Conservation (phyloP, 2,797 vertebrate species). For the Lithobates pipiens region DNA sequence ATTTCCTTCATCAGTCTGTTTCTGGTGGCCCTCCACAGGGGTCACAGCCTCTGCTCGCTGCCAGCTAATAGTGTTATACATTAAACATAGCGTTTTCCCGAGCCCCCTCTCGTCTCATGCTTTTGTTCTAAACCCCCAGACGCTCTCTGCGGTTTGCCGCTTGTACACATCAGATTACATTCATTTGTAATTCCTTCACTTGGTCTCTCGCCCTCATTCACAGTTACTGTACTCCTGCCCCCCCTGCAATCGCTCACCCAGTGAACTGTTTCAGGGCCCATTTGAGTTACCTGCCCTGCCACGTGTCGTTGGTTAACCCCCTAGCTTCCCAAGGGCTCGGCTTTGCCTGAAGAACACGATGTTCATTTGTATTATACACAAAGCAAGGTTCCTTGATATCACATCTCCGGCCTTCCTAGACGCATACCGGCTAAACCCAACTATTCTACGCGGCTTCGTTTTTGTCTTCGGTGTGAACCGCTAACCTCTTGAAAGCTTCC, state of each 20-base stretch:
- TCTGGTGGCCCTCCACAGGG: slow-evolving; percentile 76
- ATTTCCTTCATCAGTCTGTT: slow-evolving; percentile 78
- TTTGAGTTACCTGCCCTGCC: slow-evolving; percentile 33
- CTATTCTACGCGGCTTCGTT: not conserved
- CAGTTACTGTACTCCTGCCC: slow-evolving; percentile 28
- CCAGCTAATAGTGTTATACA: slow-evolving; percentile 89
- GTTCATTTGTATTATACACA: not conserved
- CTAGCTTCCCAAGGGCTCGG: not conserved
- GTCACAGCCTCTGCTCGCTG: slow-evolving; percentile 84
- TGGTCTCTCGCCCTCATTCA: slow-evolving; percentile 59
- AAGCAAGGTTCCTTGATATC: slow-evolving; percentile 8
- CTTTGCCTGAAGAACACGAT: not conserved
- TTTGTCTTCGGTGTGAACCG: slow-evolving; percentile 57
- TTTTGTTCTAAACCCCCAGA: slow-evolving; percentile 79
- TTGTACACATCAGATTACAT: slow-evolving; percentile 87
- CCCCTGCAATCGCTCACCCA: slow-evolving; percentile 48
- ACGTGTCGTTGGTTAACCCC: slow-evolving; percentile 33
- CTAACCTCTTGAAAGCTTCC: slow-evolving; percentile 77
- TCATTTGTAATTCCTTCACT: slow-evolving; percentile 78
- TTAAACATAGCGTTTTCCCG: slow-evolving; percentile 83
- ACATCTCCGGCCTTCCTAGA: not conserved
- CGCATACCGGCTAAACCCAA: not conserved
- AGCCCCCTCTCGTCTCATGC: slow-evolving; percentile 69
- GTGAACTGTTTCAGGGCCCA: slow-evolving; percentile 29
- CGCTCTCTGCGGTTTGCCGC: slow-evolving; percentile 76